These are phyloP conservation scores for Penaeus chinensis DNA, from an alignment of 1,140 invertebrate species.

Conservation along the genomic window DNA sequence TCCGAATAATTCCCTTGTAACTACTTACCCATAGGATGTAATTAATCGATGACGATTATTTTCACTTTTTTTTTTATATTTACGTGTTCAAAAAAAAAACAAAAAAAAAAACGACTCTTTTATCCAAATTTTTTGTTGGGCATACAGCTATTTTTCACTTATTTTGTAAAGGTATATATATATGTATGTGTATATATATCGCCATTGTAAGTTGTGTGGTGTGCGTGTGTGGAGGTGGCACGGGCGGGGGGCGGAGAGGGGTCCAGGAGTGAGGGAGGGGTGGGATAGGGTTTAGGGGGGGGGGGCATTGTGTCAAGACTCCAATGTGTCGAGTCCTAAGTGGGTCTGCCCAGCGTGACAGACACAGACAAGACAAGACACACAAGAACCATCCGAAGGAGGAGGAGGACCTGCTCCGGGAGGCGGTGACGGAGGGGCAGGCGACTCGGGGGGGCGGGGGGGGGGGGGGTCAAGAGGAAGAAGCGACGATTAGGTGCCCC, in stretches of 20 bases:
- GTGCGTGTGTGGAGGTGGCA: background rate
- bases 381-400: too few species aligned
- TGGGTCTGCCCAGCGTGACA: too few species aligned
- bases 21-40: conserved; percentile 46
- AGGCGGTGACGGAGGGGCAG: background rate
- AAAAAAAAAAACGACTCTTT: conserved; percentile 10
- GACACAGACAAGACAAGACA: too few species aligned
- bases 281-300: too few species aligned
- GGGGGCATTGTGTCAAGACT: too few species aligned
- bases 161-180: conserved; percentile 2
- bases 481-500: too few species aligned
- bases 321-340: too few species aligned
- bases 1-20: conserved; percentile 39
- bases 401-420: background rate
- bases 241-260: background rate
- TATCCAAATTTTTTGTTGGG: conserved; percentile 26
- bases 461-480: background rate
- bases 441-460: background rate
- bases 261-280: too few species aligned
- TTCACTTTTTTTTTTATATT: conserved; percentile 9
- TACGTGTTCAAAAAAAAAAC: conserved; percentile 35
- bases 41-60: background rate
- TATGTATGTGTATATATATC: too few species aligned
- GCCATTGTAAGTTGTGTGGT: background rate
- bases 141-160: conserved; percentile 24